phyloP scores from a whole-genome alignment of 2,113 vertebrate genomes.

The Salminus brasiliensis region DNA sequence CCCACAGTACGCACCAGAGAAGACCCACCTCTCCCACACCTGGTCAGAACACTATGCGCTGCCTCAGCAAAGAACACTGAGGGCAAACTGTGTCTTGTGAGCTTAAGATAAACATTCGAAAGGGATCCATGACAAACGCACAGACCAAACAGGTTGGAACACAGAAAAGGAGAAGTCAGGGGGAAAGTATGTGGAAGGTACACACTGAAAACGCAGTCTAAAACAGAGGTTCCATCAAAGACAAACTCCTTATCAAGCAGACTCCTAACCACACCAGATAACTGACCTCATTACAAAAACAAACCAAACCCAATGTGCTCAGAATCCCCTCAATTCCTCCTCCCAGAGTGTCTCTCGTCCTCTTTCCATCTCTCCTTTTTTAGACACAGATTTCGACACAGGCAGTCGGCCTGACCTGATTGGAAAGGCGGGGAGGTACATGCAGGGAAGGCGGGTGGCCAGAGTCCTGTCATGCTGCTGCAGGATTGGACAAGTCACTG shows the following conservation, averaged over 20 bases:
- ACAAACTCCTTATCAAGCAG: conserved; percentile 35
- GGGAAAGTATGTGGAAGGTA: conserved; percentile 35
- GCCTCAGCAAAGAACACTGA: conserved; percentile 41
- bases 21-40: conserved; percentile 32
- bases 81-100: conserved; percentile 21
- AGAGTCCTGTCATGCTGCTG: conserved; percentile 16
- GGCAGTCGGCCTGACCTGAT: conserved; percentile 58
- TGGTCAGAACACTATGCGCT: conserved; percentile 34
- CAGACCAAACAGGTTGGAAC: conserved; percentile 23
- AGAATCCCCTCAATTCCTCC: conserved; percentile 41
- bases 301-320: conserved; percentile 53
- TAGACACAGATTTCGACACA: conserved; percentile 55
- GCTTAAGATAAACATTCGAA: conserved; percentile 4
- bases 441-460: conserved; percentile 25
- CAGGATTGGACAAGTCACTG: conserved; percentile 25
- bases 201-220: conserved; percentile 25
- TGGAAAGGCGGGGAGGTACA: conserved; percentile 37
- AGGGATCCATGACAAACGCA: neutral
- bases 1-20: conserved; percentile 12
- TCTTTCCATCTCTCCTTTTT: conserved; percentile 62
- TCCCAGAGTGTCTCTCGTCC: conserved; percentile 45
- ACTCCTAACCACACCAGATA: conserved; percentile 52
- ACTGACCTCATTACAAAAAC: conserved; percentile 65
- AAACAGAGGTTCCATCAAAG: conserved; percentile 40
- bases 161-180: conserved; percentile 20